Conservation (phyloP, 2,797 vertebrate genomes). For the Uromys caudimaculatus region DNA sequence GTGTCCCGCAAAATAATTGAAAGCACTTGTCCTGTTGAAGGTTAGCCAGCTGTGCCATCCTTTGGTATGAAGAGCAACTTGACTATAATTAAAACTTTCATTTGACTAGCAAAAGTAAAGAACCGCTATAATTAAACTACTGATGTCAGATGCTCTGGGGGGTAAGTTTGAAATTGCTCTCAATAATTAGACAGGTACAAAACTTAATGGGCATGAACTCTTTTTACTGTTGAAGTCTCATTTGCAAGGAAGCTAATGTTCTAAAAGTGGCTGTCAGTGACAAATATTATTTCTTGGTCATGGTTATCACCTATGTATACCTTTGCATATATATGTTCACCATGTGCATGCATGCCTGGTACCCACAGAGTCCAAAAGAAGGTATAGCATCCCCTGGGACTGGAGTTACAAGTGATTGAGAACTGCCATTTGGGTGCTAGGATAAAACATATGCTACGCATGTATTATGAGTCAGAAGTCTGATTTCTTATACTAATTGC, state of each 20-base stretch:
- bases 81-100: conserved; percentile 79
- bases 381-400: not conserved
- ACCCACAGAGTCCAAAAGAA: not conserved
- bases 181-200: conserved; percentile 73
- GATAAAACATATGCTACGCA: not conserved
- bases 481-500: not conserved
- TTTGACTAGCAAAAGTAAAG: conserved; percentile 76
- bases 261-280: conserved; percentile 59
- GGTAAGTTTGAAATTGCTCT: conserved; percentile 59
- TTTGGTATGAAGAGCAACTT: conserved; percentile 59
- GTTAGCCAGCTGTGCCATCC: not conserved
- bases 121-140: conserved; percentile 69
- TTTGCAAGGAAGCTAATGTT: conserved; percentile 60
- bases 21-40: not conserved
- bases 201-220: conserved; percentile 50
- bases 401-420: not conserved
- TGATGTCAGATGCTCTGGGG: conserved; percentile 64
- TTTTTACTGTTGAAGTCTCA: conserved; percentile 43
- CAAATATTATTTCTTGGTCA: conserved; percentile 42
- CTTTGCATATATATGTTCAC: not conserved
- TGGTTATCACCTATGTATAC: not conserved
- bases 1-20: conserved; percentile 39
- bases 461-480: not conserved
- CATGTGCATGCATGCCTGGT: not conserved
- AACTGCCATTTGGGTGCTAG: not conserved